Base-by-base conservation (phyloP, 2,888 invertebrate genomes). In the Drosophila quinaria region DNA sequence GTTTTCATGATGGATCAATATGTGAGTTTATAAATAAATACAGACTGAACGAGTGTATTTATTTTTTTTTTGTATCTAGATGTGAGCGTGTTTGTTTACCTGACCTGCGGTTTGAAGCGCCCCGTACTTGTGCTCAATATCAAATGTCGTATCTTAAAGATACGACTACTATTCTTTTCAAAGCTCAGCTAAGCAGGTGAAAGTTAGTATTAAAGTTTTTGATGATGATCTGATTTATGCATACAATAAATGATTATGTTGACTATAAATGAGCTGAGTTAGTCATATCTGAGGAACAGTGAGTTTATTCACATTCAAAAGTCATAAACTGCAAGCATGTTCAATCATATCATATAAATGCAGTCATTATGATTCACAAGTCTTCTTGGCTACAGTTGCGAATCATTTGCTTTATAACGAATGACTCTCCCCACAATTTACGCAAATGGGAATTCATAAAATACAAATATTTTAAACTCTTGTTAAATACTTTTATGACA, bases 111-210 rank as follows among this genome's bases (percentile, higher is more conserved):
- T 79, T 79, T 31, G 35, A 47, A 68, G 55, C 73, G 50, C 59
- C 55, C 63, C 70, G 75, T 83, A 86, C 89, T 88, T 84, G 84
- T 70, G 63, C 89, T 59, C 81, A 72, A 84, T 84, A 84, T 88
- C 84, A 42, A 54, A 78, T 84, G 64, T 70, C 87, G 52, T 56
- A 60, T 22, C 54, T 42, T 17, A 4, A 60, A 60, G 39, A 33
- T 52, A 41, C 39, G 4, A 37, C n/a, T 58, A 59, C n/a, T 49
- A 59, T 58, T 47, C 49, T 63, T 29, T 25, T 39, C 44, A 19
- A 41, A 71, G 39, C 59, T 13, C 9, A 29, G 31, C 47, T 8
- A 31, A 47, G 56, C 56, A 63, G 62, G 62, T 63, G 62, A 63
- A 56, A 63, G 62, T 62, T 47, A 47, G n/a, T 25, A 29, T 6